Percentiles rank a stretch among this genome's conserved stretches.
Evolutionary conservation across 2,797 vertebrate genomes (phyloP).

Genomic region (Miichthys miiuy): DNA sequence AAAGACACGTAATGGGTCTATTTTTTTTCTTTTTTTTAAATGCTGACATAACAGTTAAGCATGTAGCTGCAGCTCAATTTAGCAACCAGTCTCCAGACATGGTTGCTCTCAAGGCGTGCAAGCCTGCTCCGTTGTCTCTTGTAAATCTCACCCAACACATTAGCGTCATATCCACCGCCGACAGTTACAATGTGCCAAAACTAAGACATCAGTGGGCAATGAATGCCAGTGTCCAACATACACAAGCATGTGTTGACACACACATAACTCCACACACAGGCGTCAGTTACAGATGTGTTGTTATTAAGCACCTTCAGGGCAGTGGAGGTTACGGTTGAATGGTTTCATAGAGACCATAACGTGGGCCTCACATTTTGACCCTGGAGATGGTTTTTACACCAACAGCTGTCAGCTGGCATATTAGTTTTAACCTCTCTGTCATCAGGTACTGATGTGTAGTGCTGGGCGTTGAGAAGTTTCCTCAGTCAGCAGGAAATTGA

Average conservation of each 20-base stretch:
- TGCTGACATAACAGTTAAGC: slow-evolving; percentile 63
- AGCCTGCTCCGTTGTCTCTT: slow-evolving; percentile 28
- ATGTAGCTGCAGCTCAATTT: slow-evolving; percentile 44
- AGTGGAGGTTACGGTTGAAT: slow-evolving; percentile 38
- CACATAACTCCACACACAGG: slow-evolving; percentile 1
- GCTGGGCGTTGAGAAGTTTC: slow-evolving; percentile 6
- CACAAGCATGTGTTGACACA: slow-evolving; percentile 19
- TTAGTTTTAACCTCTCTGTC: slow-evolving; percentile 56
- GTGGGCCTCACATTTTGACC: slow-evolving; percentile 30
- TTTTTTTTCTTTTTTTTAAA: slow-evolving; percentile 8
- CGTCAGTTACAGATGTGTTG: slow-evolving; percentile 18
- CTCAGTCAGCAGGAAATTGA: slow-evolving; percentile 40
- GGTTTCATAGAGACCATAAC: slow-evolving; percentile 44
- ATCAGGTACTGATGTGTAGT: slow-evolving; percentile 34
- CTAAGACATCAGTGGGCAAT: slow-evolving; percentile 27
- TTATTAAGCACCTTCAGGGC: slow-evolving; percentile 52
- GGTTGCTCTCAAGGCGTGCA: neutral
- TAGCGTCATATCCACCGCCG: slow-evolving; percentile 31
- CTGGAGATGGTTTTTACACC: slow-evolving; percentile 39
- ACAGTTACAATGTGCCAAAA: slow-evolving; percentile 58
- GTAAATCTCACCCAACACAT: slow-evolving; percentile 60
- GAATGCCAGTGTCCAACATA: slow-evolving; percentile 18
- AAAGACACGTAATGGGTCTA: slow-evolving; percentile 41
- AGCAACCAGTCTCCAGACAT: slow-evolving; percentile 32
- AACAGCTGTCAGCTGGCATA: slow-evolving; percentile 49